Evolutionary conservation across 2,797 vertebrate genomes (phyloP), one percentile per base, ranked within the genome.

Genomic region (Sebastes oblongus): DNA sequence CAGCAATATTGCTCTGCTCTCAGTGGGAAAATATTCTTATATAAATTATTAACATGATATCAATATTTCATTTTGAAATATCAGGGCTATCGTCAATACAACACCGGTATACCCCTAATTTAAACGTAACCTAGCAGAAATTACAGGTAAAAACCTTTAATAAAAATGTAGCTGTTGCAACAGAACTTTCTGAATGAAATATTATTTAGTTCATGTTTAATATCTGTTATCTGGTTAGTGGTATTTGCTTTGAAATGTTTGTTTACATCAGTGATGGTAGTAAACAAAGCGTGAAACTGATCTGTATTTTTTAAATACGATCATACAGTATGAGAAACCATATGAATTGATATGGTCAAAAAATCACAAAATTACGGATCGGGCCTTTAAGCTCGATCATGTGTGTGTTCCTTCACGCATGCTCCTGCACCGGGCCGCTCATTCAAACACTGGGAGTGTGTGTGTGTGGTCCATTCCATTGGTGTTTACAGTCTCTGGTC

Each of bases 401-500:
- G 39, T 55, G 55, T 80, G 52, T 59, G 36, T 75, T 58, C 34
- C n/a, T 75, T 75, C 52, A 29, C 25, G 34, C 60, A 72, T 77
- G 67, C 55, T 61, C 36, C 32, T 60, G 75, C 68, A 76, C 36
- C 13, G 34, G 39, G 64, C 65, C 60, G 77, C 70, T 88, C 42
- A 34, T 66, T 82, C 60, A 82, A 56, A 84, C 78, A 70, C 34
- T 68, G 65, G n/a, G 79, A 66, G 76, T 68, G 87, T 90, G 87
- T 88, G 88, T 87, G 89, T 90, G 90, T 90, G 91, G 88, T 92
- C 87, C 85, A 84, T 86, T 86, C 82, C 68, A 61, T 6, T 82
- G 81, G 80, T 87, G 86, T 89, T 89, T 87, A 89, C 89, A 86
- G 89, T 87, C 84, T 83, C 67, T 85, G 91, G 87, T 84, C 80